Conservation (phyloP, 2,113 vertebrate genomes). For the Dipodomys stephensi region DNA sequence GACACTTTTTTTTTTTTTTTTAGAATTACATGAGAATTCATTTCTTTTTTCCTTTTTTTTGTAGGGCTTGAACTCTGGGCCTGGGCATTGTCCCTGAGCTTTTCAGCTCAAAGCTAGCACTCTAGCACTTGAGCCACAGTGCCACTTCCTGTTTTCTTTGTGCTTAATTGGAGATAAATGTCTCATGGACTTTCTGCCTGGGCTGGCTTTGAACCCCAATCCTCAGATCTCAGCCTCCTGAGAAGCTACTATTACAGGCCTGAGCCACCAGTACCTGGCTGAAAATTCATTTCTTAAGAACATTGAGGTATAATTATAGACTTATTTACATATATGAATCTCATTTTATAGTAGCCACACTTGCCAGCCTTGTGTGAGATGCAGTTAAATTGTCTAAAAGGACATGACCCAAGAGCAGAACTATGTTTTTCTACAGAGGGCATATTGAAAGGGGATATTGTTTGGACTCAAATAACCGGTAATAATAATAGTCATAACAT, state of each 20-base stretch:
- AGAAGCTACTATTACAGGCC: too few species aligned
- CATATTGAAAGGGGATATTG: background rate
- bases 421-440: background rate
- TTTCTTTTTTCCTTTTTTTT: background rate
- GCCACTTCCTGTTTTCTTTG: too few species aligned
- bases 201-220: too few species aligned
- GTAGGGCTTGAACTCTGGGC: too few species aligned
- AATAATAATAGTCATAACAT: background rate
- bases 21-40: background rate
- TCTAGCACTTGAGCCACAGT: too few species aligned
- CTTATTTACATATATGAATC: background rate
- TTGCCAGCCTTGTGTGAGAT: background rate
- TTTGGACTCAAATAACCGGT: background rate
- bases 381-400: background rate
- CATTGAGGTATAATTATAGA: background rate
- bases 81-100: too few species aligned
- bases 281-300: background rate
- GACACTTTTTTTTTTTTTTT: background rate
- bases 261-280: too few species aligned
- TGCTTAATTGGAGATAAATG: too few species aligned
- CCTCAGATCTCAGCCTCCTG: too few species aligned
- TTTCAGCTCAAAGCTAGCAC: too few species aligned
- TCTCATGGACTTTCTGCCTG: too few species aligned
- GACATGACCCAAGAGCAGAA: background rate
- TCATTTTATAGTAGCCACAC: background rate